Percentiles rank a stretch among this genome's conserved stretches.
phyloP scores from a whole-genome alignment of 2,888 invertebrate species.

The Lacanobia wlatinum region DNA sequence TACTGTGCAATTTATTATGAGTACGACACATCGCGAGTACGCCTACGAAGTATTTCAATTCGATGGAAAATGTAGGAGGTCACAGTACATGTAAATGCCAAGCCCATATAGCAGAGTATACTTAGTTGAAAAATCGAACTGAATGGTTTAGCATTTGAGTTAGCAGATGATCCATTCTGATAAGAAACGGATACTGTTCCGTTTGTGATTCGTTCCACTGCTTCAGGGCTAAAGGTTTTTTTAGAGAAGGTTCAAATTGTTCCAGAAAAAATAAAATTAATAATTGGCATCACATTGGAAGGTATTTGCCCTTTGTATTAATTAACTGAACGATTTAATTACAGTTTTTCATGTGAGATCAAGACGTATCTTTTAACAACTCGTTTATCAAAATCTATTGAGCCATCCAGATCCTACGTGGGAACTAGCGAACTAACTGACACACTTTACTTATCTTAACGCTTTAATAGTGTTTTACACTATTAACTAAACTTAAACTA shows the following conservation, averaged over 20 bases:
- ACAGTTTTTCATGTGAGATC: conserved; percentile 55
- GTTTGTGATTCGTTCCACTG: not conserved
- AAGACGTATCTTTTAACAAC: conserved; percentile 42
- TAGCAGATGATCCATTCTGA: conserved; percentile 24
- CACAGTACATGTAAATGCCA: conserved; percentile 49
- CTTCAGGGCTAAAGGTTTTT: not conserved
- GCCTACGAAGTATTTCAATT: conserved; percentile 38
- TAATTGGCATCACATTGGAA: not conserved
- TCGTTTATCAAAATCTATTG: conserved; percentile 56
- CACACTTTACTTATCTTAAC: conserved; percentile 49
- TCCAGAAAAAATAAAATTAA: not conserved
- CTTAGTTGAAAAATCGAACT: conserved; percentile 23
- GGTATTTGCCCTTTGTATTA: not conserved
- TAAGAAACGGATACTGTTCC: conserved; percentile 18
- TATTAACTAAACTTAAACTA: conserved; percentile 37
- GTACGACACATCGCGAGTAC: conserved; percentile 38
- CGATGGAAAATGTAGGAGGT: conserved; percentile 43
- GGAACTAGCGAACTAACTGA: conserved; percentile 37
- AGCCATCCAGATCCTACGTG: conserved; percentile 58
- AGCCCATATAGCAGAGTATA: conserved; percentile 4
- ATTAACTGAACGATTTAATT: conserved; percentile 27
- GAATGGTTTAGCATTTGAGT: conserved; percentile 37
- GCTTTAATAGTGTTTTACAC: conserved; percentile 22
- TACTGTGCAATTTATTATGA: conserved; percentile 49
- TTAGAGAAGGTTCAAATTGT: not conserved